These are phyloP conservation scores for Netelia inedita DNA, from an alignment of 2,888 invertebrate species.

Conservation along the genomic window DNA sequence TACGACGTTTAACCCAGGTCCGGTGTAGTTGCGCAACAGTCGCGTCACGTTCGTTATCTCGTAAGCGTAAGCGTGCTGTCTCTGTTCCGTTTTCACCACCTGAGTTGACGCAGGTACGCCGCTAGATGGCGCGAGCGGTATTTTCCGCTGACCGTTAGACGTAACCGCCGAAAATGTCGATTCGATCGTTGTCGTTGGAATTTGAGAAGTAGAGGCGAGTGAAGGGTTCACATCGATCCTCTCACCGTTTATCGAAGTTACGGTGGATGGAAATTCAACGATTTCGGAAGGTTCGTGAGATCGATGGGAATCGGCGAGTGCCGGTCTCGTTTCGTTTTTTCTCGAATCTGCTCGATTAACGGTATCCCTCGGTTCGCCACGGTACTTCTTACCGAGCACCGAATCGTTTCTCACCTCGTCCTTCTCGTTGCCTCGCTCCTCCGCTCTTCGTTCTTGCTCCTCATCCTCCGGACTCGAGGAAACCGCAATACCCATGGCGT, in stretches of 20 bases:
- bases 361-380: constrained; percentile 46
- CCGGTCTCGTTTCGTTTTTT: constrained; percentile 18
- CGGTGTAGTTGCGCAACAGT: constrained; percentile 83
- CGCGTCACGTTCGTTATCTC: constrained; percentile 84
- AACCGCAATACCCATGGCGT: constrained; percentile 12
- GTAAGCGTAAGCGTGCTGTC: constrained; percentile 82
- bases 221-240: constrained; percentile 2
- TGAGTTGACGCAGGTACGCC: constrained; percentile 62
- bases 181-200: background rate
- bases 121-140: constrained; percentile 52
- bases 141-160: constrained; percentile 36
- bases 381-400: background rate
- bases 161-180: constrained; percentile 42
- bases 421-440: background rate
- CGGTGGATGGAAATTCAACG: background rate
- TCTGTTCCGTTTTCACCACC: constrained; percentile 63
- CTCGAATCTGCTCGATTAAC: constrained; percentile 26
- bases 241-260: constrained; percentile 47
- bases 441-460: constrained; percentile 11
- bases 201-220: background rate
- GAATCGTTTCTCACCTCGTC: constrained; percentile 31
- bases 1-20: constrained; percentile 80
- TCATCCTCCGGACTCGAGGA: background rate
- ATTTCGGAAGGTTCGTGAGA: background rate
- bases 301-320: constrained; percentile 7